Evolutionary conservation across 2,888 invertebrate species (phyloP).

Genomic region (Athetis lepigone): DNA sequence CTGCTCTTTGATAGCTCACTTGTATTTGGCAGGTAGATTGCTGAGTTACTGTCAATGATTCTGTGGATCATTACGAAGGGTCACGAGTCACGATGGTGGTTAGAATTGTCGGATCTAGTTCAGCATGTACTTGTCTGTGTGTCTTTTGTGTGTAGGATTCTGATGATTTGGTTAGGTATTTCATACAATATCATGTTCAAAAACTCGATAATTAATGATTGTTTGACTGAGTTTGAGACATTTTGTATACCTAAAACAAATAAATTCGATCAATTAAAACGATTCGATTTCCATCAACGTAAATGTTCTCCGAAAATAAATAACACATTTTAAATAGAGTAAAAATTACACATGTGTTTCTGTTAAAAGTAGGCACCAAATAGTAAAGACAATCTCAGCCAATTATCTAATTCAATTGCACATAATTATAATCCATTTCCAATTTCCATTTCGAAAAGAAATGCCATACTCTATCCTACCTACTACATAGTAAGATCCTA

Average conservation of each 20-base stretch:
- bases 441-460: not conserved
- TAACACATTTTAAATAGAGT: too few relatives aligned
- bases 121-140: not conserved
- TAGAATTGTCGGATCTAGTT: slow-evolving; percentile 29
- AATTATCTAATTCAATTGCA: not conserved
- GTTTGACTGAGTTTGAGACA: too few relatives aligned
- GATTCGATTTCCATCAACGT: too few relatives aligned
- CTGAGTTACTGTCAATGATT: slow-evolving; percentile 73
- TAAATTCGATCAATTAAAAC: too few relatives aligned
- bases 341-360: too few relatives aligned
- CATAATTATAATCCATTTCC: not conserved
- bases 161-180: not conserved
- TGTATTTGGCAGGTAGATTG: slow-evolving; percentile 79
- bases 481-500: slow-evolving; percentile 9
- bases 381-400: not conserved
- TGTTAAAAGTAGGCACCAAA: not conserved
- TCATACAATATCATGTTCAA: too few relatives aligned
- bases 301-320: too few relatives aligned
- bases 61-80: slow-evolving; percentile 43
- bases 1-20: slow-evolving; percentile 79
- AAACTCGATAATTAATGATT: too few relatives aligned
- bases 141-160: not conserved
- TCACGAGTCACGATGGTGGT: slow-evolving; percentile 44
- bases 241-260: too few relatives aligned
- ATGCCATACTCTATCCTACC: slow-evolving; percentile 1